phyloP scores from a whole-genome alignment of 2,113 vertebrate genomes.

The Xenus cinereus region DNA sequence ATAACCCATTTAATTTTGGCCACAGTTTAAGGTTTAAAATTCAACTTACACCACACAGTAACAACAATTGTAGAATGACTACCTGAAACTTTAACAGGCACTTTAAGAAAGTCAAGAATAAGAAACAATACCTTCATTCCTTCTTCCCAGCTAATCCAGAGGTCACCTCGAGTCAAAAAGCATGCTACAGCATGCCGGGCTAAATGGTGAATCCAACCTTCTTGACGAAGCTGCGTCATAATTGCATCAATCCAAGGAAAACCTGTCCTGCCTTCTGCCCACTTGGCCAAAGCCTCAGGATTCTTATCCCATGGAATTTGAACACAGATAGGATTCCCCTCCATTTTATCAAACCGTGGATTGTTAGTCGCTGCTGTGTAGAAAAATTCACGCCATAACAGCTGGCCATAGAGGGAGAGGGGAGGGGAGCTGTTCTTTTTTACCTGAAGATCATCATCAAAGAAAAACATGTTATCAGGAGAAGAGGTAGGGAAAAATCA shows the following conservation, averaged over 20 bases:
- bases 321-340: conserved; percentile 93
- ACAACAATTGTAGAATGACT: neutral
- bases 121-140: conserved; percentile 87
- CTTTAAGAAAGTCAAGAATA: neutral
- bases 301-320: conserved; percentile 97
- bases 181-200: conserved; percentile 95
- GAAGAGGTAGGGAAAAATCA: neutral
- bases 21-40: neutral
- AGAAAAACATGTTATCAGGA: neutral
- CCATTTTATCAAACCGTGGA: conserved; percentile 97
- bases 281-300: conserved; percentile 93
- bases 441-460: conserved; percentile 76
- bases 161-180: conserved; percentile 93
- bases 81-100: neutral
- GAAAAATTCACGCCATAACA: conserved; percentile 97
- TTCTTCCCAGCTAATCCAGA: conserved; percentile 98
- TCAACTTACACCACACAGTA: neutral
- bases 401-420: conserved; percentile 91
- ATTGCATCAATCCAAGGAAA: conserved; percentile 99
- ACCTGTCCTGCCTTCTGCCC: conserved; percentile 93
- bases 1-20: neutral
- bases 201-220: conserved; percentile 98
- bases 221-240: conserved; percentile 96
- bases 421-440: conserved; percentile 92
- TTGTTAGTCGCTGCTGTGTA: conserved; percentile 93